A percentile compares a stretch with the other conserved stretches of the same genome.
Conservation (phyloP, 2,888 invertebrate species). For the Dryobota labecula region DNA sequence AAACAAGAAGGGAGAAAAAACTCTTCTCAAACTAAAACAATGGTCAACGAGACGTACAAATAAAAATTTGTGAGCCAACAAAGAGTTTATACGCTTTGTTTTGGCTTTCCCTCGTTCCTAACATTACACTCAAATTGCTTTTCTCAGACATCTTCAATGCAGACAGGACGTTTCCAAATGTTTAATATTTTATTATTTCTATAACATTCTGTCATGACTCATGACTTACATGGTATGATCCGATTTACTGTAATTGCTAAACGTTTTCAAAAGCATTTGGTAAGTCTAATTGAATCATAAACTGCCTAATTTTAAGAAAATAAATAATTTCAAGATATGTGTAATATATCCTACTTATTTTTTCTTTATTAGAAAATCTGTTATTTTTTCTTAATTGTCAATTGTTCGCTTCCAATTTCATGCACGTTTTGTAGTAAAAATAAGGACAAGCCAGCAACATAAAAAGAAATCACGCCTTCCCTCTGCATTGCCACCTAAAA, state of each 20-base stretch:
- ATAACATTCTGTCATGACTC: not conserved
- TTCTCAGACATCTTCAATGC: constrained; percentile 40
- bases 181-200: constrained; percentile 22
- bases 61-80: constrained; percentile 39
- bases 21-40: not conserved
- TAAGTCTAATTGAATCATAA: not conserved
- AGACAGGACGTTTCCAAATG: constrained; percentile 30
- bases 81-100: constrained; percentile 52
- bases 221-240: not conserved
- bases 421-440: not conserved
- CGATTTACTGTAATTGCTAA: not conserved
- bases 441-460: not conserved
- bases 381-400: no score
- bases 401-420: no score
- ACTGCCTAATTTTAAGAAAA: not conserved
- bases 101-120: constrained; percentile 46
- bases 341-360: no score
- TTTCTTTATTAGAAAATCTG: no score
- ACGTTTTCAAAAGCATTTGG: not conserved
- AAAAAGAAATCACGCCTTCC: not conserved
- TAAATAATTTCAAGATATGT: not conserved
- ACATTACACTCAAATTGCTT: constrained; percentile 55
- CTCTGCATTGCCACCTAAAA: constrained; percentile 6
- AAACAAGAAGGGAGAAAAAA: constrained; percentile 4
- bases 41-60: constrained; percentile 18